Evolutionary conservation across 2,888 invertebrate species (phyloP).

Genomic region (Perdita meconis): DNA sequence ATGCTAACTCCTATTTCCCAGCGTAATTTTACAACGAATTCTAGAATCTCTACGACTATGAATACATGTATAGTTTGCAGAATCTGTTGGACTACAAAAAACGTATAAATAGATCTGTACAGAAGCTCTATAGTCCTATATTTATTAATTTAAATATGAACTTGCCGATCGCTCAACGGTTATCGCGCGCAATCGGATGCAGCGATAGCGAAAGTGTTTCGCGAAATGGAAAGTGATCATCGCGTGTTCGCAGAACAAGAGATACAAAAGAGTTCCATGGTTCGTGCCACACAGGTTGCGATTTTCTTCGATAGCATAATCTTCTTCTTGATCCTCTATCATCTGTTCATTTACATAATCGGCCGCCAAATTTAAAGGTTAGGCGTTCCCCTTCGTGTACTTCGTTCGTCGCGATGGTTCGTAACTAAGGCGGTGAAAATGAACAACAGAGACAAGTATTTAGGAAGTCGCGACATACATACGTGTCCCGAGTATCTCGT

Average conservation of each 20-base stretch:
- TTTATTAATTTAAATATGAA: background rate
- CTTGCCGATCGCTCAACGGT: constrained; percentile 1
- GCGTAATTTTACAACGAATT: too few species aligned
- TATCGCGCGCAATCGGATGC: constrained; percentile 11
- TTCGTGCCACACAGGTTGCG: constrained; percentile 30
- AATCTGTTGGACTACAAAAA: too few species aligned
- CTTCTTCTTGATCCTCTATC: constrained; percentile 44
- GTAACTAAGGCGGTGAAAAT: constrained; percentile 10
- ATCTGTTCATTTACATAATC: constrained; percentile 33
- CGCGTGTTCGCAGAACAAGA: constrained; percentile 45
- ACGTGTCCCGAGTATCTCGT: background rate
- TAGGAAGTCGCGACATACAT: background rate
- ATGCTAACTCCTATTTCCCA: too few species aligned
- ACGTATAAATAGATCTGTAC: too few species aligned
- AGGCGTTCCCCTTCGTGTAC: constrained; percentile 18
- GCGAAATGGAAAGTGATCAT: constrained; percentile 44
- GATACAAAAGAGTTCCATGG: constrained; percentile 36
- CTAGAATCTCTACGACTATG: too few species aligned
- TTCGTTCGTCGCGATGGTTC: constrained; percentile 10
- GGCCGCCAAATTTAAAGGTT: constrained; percentile 60
- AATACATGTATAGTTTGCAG: too few species aligned
- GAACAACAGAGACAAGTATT: constrained; percentile 21
- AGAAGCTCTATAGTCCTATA: too few species aligned
- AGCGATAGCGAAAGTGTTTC: background rate
- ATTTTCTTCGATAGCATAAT: constrained; percentile 40